phyloP scores from a whole-genome alignment of 2,888 invertebrate species.

The Ennomos quercinarius region DNA sequence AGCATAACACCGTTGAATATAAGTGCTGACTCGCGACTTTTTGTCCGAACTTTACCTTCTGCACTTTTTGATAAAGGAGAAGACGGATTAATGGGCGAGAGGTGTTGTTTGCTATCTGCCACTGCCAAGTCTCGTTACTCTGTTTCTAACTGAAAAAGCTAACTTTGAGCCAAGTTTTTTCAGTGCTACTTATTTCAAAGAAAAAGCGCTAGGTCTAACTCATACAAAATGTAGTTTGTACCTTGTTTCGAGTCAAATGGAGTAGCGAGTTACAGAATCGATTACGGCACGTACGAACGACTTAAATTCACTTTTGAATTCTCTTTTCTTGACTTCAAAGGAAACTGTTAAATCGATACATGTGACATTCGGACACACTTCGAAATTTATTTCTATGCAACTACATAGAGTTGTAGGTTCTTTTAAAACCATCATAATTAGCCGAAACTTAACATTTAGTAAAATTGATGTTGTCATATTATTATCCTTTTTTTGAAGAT shows the following conservation, averaged over 20 bases:
- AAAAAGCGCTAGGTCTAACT: constrained; percentile 2
- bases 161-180: constrained; percentile 4
- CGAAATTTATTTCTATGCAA: constrained; percentile 1
- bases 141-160: constrained; percentile 33
- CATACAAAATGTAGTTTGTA: constrained; percentile 19
- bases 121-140: constrained; percentile 45
- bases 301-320: constrained; percentile 33
- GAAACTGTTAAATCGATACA: constrained; percentile 23
- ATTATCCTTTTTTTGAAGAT: no score
- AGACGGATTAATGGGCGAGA: constrained; percentile 12
- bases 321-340: constrained; percentile 25
- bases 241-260: constrained; percentile 18
- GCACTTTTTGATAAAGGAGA: no score
- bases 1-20: neutral
- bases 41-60: constrained; percentile 29
- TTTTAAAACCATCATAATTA: no score
- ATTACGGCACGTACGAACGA: constrained; percentile 34
- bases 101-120: constrained; percentile 48
- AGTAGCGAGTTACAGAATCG: constrained; percentile 32
- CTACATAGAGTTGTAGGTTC: no score
- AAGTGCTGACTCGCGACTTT: neutral
- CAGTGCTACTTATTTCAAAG: neutral
- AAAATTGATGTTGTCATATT: no score
- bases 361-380: constrained; percentile 12
- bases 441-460: no score